A percentile compares a stretch with the other conserved stretches of the same genome.
phyloP scores from a whole-genome alignment of 1,140 invertebrate genomes.

The Oreohelix idahoensis region DNA sequence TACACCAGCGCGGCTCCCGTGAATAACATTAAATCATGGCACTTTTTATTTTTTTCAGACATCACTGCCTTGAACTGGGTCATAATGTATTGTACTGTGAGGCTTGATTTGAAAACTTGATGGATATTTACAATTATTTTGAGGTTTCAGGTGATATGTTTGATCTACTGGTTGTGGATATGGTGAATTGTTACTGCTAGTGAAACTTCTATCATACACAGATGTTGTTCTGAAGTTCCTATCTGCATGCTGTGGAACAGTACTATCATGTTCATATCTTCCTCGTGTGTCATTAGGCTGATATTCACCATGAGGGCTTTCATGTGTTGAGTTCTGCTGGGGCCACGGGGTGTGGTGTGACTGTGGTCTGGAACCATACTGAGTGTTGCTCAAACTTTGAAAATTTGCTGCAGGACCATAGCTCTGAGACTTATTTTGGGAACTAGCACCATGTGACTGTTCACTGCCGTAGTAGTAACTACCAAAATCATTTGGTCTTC shows the following conservation, averaged over 20 bases:
- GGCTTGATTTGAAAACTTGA: neutral
- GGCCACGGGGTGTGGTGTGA: neutral
- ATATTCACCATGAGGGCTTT: neutral
- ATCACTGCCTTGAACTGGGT: constrained; percentile 62
- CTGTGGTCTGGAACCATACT: neutral
- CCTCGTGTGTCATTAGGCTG: neutral
- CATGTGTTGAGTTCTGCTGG: neutral
- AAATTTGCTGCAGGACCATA: neutral
- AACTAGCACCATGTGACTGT: neutral
- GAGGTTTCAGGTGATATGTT: neutral
- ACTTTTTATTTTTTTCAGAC: constrained; percentile 47
- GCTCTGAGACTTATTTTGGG: neutral
- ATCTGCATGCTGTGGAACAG: neutral
- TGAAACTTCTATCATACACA: neutral
- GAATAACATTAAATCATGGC: too few relatives aligned
- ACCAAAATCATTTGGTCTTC: neutral
- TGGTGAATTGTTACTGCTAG: neutral
- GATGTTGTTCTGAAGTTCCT: neutral
- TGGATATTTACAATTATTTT: constrained; percentile 10
- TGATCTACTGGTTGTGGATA: neutral
- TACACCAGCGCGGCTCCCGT: too few relatives aligned
- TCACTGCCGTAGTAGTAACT: neutral
- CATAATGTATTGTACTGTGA: constrained; percentile 39
- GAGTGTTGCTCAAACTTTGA: neutral
- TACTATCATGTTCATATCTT: neutral